Conservation (phyloP, 2,113 vertebrate species). For the Bubo blakistoni region DNA sequence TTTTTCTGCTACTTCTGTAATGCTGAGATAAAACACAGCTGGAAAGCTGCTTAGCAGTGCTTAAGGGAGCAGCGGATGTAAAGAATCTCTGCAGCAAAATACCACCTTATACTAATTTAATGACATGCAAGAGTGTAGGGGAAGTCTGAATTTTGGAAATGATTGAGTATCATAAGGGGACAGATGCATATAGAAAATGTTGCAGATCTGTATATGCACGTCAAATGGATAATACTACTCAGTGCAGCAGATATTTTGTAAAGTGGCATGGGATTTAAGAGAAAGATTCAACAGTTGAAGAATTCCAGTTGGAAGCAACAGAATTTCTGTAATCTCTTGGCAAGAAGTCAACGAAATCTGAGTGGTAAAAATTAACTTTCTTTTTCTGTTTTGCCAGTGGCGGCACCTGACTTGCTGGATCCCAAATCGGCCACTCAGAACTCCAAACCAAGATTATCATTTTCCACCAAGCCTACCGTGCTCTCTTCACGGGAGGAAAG, state of each 20-base stretch:
- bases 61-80: neutral
- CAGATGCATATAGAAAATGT: neutral
- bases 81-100: neutral
- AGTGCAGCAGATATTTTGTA: neutral
- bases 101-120: neutral
- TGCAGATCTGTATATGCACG: neutral
- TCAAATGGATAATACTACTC: neutral
- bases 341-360: neutral
- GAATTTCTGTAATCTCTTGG: neutral
- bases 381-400: constrained; percentile 82
- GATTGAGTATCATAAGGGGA: neutral
- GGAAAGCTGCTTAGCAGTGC: neutral
- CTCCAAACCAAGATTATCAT: constrained; percentile 92
- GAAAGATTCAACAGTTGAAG: neutral
- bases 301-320: neutral
- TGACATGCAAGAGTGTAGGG: neutral
- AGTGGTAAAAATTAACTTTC: constrained; percentile 34
- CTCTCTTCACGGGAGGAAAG: constrained; percentile 85
- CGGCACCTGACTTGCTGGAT: constrained; percentile 97
- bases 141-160: neutral
- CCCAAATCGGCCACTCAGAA: constrained; percentile 94
- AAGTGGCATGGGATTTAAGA: neutral
- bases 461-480: constrained; percentile 89
- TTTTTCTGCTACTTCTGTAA: neutral
- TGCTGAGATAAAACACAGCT: neutral